Percentiles rank a stretch among this genome's conserved stretches.
phyloP scores from a whole-genome alignment of 2,888 invertebrate genomes.

The Nephrotoma appendiculata region DNA sequence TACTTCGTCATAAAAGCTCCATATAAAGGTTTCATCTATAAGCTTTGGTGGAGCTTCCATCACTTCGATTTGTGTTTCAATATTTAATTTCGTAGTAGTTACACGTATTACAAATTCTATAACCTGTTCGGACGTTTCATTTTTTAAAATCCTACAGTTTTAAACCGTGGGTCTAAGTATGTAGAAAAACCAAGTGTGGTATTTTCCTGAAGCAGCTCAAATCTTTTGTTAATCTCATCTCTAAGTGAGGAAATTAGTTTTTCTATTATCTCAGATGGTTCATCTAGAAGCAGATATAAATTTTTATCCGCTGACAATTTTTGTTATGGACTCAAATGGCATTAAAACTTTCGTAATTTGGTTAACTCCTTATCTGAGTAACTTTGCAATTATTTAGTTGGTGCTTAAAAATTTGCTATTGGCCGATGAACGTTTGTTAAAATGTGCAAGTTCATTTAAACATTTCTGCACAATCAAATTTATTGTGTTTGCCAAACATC shows the following conservation, averaged over 20 bases:
- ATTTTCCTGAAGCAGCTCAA: neutral
- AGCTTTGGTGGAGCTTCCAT: neutral
- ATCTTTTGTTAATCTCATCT: neutral
- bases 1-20: neutral
- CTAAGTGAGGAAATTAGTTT: neutral
- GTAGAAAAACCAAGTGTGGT: neutral
- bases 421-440: conserved; percentile 16
- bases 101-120: neutral
- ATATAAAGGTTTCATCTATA: conserved; percentile 5
- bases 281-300: conserved; percentile 13
- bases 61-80: conserved; percentile 8
- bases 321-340: conserved; percentile 15
- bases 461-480: conserved; percentile 13
- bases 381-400: neutral
- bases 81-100: conserved; percentile 10
- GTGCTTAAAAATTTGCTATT: conserved; percentile 20
- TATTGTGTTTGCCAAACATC: conserved; percentile 13
- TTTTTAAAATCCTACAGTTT: neutral
- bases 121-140: neutral
- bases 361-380: neutral
- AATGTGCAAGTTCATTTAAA: conserved; percentile 13
- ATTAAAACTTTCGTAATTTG: conserved; percentile 13
- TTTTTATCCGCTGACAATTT: conserved; percentile 15
- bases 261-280: neutral
- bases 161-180: neutral